phyloP scores from a whole-genome alignment of 2,888 invertebrate genomes.

The Ophion ellenae region DNA sequence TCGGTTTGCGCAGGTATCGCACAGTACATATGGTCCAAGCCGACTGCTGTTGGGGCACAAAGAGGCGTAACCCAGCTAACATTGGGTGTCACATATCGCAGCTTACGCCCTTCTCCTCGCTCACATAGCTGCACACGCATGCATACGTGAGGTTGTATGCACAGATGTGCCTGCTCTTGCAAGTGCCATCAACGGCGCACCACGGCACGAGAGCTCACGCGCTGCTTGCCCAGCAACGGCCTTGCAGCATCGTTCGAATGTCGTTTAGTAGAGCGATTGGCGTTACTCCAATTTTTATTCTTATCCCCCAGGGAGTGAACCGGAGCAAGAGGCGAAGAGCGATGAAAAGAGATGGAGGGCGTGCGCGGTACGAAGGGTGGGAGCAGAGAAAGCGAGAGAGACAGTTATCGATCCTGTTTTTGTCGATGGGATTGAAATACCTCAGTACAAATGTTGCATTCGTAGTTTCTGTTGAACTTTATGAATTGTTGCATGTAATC shows the following conservation, averaged over 20 bases:
- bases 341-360: background rate
- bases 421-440: background rate
- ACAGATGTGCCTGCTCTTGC: conserved; percentile 8
- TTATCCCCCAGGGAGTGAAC: background rate
- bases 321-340: background rate
- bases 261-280: conserved; percentile 66
- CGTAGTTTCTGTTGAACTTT: background rate
- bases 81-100: background rate
- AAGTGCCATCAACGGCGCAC: conserved; percentile 30
- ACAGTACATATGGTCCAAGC: background rate
- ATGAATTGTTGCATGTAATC: background rate
- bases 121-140: background rate
- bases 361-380: background rate
- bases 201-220: conserved; percentile 48
- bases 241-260: conserved; percentile 59
- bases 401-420: conserved; percentile 15
- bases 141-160: background rate
- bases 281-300: conserved; percentile 58
- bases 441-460: background rate
- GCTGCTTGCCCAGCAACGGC: conserved; percentile 65
- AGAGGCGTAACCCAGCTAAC: background rate
- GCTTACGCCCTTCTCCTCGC: conserved; percentile 11
- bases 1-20: conserved; percentile 19
- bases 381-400: background rate
- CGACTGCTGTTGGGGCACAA: background rate